Evolutionary conservation across 1,140 invertebrate genomes (phyloP).

Genomic region (Drosophila repletoides): DNA sequence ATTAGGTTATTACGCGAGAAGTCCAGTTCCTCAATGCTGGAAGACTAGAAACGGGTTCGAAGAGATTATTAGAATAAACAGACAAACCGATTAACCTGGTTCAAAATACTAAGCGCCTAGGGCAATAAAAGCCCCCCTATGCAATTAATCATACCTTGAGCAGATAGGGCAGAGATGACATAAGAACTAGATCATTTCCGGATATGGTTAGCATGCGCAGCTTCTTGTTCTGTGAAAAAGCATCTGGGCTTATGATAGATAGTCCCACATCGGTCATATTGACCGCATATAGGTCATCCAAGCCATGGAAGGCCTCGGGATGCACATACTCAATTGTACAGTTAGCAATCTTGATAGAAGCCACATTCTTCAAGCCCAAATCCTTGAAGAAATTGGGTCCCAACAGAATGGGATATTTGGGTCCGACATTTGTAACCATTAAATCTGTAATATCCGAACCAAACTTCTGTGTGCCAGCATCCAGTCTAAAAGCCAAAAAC

Average conservation of each 20-base stretch:
- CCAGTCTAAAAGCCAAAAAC: slow-evolving; percentile 74
- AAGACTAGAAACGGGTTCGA: slow-evolving; percentile 82
- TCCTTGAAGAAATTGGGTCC: slow-evolving; percentile 84
- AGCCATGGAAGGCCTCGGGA: slow-evolving; percentile 86
- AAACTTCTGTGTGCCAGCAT: slow-evolving; percentile 85
- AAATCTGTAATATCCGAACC: slow-evolving; percentile 85
- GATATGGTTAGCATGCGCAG: slow-evolving; percentile 86
- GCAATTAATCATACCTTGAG: slow-evolving; percentile 56
- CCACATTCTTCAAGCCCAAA: slow-evolving; percentile 84
- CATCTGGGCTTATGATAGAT: slow-evolving; percentile 85
- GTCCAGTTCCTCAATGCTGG: slow-evolving; percentile 86
- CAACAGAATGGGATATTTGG: slow-evolving; percentile 83
- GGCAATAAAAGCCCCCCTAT: too few species aligned
- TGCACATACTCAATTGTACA: slow-evolving; percentile 84
- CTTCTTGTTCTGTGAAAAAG: slow-evolving; percentile 86
- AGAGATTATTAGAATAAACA: too few species aligned
- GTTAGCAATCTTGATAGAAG: slow-evolving; percentile 85
- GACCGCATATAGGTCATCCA: slow-evolving; percentile 86
- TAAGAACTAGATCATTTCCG: slow-evolving; percentile 85
- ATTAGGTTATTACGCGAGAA: slow-evolving; percentile 86
- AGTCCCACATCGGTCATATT: slow-evolving; percentile 87
- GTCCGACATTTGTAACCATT: slow-evolving; percentile 84
- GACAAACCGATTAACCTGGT: too few species aligned
- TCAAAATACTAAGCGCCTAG: too few species aligned
- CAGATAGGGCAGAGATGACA: slow-evolving; percentile 69